Conservation (phyloP, 1,140 invertebrate species). For the Drosophila navojoa region DNA sequence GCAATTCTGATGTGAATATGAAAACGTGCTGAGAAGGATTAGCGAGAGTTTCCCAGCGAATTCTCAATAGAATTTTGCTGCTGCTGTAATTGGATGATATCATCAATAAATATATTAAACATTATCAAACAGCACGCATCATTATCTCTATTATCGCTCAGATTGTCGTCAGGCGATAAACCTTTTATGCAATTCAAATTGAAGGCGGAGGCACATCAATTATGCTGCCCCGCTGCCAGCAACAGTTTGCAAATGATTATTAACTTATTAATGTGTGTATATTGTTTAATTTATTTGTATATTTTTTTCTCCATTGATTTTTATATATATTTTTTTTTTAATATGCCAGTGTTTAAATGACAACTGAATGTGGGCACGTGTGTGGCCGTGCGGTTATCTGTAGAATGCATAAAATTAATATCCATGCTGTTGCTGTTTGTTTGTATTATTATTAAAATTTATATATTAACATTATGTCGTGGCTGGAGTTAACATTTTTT, state of each 20-base stretch:
- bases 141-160: background rate
- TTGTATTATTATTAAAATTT: constrained; percentile 15
- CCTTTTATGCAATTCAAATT: constrained; percentile 9
- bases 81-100: constrained; percentile 28
- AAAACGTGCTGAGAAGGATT: background rate
- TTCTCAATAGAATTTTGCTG: background rate
- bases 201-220: constrained; percentile 21
- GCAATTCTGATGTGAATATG: too few relatives aligned
- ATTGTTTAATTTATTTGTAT: too few relatives aligned
- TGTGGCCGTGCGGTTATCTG: constrained; percentile 21
- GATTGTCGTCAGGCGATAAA: background rate
- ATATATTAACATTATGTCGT: constrained; percentile 23
- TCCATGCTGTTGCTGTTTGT: constrained; percentile 1
- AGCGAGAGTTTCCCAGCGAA: background rate
- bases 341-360: constrained; percentile 34
- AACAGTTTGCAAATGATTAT: constrained; percentile 31
- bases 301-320: too few relatives aligned
- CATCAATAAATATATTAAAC: constrained; percentile 13
- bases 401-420: constrained; percentile 22
- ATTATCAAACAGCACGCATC: constrained; percentile 1
- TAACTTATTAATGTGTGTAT: constrained; percentile 46
- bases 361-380: constrained; percentile 18
- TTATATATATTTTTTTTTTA: background rate
- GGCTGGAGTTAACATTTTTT: constrained; percentile 44
- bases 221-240: constrained; percentile 14